Evolutionary conservation across 2,888 invertebrate species (phyloP).

Genomic region (Dynastes maya): DNA sequence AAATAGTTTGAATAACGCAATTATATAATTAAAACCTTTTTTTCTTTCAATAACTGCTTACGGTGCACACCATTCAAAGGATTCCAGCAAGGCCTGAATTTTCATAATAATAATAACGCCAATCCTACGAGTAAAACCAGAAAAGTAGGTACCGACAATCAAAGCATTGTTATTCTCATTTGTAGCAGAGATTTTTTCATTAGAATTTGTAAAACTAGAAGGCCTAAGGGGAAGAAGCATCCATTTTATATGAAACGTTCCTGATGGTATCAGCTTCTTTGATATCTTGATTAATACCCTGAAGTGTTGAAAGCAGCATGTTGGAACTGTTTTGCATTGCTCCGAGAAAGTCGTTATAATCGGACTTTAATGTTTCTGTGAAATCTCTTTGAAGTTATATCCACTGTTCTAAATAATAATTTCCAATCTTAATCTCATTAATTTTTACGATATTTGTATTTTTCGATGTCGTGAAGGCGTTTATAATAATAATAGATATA

Average conservation of each 20-base stretch:
- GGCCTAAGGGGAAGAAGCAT: background rate
- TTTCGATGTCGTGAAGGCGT: background rate
- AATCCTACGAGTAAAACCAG: background rate
- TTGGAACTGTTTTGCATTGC: background rate
- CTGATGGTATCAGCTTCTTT: background rate
- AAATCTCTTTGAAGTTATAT: background rate
- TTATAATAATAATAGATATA: background rate
- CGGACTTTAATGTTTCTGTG: background rate
- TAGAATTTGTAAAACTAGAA: background rate
- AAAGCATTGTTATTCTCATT: background rate
- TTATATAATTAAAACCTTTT: background rate
- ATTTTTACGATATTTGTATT: background rate
- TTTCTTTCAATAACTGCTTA: no score
- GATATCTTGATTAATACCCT: background rate
- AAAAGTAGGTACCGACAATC: background rate
- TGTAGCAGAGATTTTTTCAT: background rate
- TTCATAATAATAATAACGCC: background rate
- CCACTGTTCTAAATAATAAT: background rate
- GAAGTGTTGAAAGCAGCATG: background rate
- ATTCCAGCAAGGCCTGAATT: background rate
- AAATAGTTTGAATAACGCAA: background rate
- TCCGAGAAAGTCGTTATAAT: background rate
- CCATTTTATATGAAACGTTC: background rate
- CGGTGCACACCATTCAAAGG: no score
- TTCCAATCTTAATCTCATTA: background rate